Conservation (phyloP, 2,113 vertebrate species). For the Tetrao urogallus region DNA sequence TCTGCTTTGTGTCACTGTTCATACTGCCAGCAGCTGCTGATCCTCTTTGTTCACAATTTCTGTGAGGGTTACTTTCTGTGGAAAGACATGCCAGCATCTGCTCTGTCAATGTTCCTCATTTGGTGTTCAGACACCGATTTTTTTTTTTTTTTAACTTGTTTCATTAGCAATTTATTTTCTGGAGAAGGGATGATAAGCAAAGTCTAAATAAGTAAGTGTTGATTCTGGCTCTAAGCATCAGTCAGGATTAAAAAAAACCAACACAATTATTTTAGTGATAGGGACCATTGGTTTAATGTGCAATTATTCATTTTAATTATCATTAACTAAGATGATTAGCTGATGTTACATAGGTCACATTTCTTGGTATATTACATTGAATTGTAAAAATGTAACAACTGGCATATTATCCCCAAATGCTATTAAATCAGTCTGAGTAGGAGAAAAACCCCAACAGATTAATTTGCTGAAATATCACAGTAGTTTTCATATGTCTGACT, state of each 20-base stretch:
- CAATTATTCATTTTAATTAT: conserved; percentile 66
- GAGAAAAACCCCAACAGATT: background rate
- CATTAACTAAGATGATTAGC: background rate
- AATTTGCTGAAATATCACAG: background rate
- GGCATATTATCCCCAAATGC: background rate
- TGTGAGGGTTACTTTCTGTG: background rate
- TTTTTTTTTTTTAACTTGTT: background rate
- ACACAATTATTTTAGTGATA: background rate
- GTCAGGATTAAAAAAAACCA: background rate
- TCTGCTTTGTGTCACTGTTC: background rate
- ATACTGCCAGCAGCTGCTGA: background rate
- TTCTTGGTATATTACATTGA: background rate
- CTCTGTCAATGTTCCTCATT: too few species aligned
- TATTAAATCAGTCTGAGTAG: background rate
- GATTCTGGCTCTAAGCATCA: background rate
- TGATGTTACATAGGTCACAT: conserved; percentile 11
- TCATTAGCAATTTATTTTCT: background rate
- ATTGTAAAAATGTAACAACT: background rate
- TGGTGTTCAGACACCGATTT: background rate
- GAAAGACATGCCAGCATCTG: background rate
- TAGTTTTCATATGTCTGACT: background rate
- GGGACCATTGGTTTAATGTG: conserved; percentile 21
- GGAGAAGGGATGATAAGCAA: background rate
- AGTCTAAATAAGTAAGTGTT: background rate
- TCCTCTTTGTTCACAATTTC: background rate